Evolutionary conservation across 2,888 invertebrate species (phyloP).

Genomic region (Trissolcus japonicus): DNA sequence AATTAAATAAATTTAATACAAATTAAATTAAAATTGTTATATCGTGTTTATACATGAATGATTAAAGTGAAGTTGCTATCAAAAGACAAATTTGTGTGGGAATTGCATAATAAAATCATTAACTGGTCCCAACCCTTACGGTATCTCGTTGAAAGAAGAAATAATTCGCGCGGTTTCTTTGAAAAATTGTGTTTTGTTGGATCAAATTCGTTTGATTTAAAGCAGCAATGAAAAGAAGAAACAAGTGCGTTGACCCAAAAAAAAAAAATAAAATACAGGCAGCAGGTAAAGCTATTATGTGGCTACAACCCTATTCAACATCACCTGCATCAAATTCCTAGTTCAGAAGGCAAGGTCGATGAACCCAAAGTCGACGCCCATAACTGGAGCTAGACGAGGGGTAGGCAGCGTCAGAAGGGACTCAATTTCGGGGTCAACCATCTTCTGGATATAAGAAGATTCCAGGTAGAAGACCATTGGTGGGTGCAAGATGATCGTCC

Average conservation of each 20-base stretch:
- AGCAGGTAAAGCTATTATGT: conserved; percentile 55
- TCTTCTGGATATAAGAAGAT: conserved; percentile 50
- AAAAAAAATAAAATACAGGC: conserved; percentile 53
- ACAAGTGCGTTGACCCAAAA: conserved; percentile 57
- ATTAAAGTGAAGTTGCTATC: conserved; percentile 8
- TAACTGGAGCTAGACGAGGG: conserved; percentile 58
- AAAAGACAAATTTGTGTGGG: conserved; percentile 27
- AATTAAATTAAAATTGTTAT: too few species aligned
- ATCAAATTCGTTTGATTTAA: conserved; percentile 32
- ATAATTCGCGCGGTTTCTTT: background rate
- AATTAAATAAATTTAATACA: background rate
- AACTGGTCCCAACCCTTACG: conserved; percentile 2
- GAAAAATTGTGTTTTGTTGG: conserved; percentile 13
- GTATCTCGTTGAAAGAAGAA: background rate
- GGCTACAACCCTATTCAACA: conserved; percentile 62
- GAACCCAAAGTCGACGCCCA: conserved; percentile 63
- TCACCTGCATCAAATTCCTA: conserved; percentile 76
- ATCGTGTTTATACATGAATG: too few species aligned
- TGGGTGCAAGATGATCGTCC: conserved; percentile 59
- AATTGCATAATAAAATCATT: conserved; percentile 42
- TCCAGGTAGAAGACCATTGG: conserved; percentile 55
- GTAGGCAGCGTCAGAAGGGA: conserved; percentile 12
- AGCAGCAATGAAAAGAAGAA: conserved; percentile 22
- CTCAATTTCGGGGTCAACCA: conserved; percentile 34
- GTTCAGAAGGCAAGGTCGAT: conserved; percentile 68